Evolutionary conservation across 2,113 vertebrate species (phyloP).

Genomic region (Gymnarchus niloticus): DNA sequence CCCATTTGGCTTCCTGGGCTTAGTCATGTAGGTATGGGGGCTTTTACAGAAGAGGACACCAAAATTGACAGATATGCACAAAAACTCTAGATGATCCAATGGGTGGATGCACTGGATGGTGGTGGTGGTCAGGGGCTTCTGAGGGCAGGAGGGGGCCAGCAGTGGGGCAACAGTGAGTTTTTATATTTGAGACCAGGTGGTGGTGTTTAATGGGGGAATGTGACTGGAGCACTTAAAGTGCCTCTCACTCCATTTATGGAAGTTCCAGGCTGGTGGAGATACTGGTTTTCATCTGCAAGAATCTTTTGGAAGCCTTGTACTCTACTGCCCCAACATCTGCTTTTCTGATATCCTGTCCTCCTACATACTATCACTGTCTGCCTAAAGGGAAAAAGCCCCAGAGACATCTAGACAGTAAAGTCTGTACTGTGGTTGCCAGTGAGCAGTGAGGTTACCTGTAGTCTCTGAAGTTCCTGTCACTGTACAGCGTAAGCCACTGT

Average conservation of each 20-base stretch:
- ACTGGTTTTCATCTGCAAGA: neutral
- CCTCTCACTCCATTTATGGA: slow-evolving; percentile 25
- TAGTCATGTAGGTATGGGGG: slow-evolving; percentile 9
- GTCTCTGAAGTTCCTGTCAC: neutral
- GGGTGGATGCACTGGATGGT: too few species aligned
- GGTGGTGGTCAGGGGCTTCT: too few species aligned
- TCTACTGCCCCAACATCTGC: neutral
- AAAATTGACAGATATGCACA: neutral
- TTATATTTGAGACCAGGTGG: neutral
- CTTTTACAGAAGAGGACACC: slow-evolving; percentile 6
- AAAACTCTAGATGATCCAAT: too few species aligned
- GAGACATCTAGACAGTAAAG: too few species aligned
- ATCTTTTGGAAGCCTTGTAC: neutral
- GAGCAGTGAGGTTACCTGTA: neutral
- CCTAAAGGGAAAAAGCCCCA: too few species aligned
- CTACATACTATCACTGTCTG: neutral
- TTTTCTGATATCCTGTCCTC: neutral
- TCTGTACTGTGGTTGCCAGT: neutral
- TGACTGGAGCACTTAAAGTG: slow-evolving; percentile 29
- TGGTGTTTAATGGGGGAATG: slow-evolving; percentile 14
- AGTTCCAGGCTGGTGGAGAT: neutral
- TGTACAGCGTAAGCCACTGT: neutral
- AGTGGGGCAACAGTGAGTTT: neutral
- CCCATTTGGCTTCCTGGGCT: neutral
- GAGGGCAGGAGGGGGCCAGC: neutral